phyloP scores from a whole-genome alignment of 2,113 vertebrate species.

The Romanogobio albipinnatus region DNA sequence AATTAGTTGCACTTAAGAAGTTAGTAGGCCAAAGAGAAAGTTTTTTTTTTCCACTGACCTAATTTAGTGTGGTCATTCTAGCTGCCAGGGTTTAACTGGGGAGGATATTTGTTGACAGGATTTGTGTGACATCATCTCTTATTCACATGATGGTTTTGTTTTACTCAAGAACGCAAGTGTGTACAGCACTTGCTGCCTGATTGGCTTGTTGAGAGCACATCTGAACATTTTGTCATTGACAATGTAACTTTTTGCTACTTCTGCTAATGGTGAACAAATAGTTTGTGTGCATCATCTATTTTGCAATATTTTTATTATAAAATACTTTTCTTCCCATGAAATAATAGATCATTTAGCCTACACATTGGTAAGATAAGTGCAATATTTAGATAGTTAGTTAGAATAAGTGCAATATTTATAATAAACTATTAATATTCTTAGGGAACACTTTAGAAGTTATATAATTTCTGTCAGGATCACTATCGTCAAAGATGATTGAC shows the following conservation, averaged over 20 bases:
- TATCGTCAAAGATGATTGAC: no score
- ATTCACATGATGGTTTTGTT: conserved; percentile 49
- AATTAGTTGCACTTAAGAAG: conserved; percentile 14
- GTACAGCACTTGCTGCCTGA: neutral
- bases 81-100: conserved; percentile 52
- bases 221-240: neutral
- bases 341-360: neutral
- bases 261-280: neutral
- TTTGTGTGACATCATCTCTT: conserved; percentile 58
- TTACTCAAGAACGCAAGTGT: conserved; percentile 30
- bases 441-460: no score
- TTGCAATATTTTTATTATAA: neutral
- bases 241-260: neutral
- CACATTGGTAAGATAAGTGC: neutral
- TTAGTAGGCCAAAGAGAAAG: conserved; percentile 47
- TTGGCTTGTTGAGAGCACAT: neutral
- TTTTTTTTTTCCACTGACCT: conserved; percentile 56
- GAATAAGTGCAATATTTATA: no score
- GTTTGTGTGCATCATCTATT: neutral
- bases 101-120: conserved; percentile 54
- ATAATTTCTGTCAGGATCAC: no score
- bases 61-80: conserved; percentile 52
- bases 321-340: neutral
- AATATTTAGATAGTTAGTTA: no score
- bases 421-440: no score